Evolutionary conservation across 2,888 invertebrate species (phyloP).

Genomic region (Cheilosia soror): DNA sequence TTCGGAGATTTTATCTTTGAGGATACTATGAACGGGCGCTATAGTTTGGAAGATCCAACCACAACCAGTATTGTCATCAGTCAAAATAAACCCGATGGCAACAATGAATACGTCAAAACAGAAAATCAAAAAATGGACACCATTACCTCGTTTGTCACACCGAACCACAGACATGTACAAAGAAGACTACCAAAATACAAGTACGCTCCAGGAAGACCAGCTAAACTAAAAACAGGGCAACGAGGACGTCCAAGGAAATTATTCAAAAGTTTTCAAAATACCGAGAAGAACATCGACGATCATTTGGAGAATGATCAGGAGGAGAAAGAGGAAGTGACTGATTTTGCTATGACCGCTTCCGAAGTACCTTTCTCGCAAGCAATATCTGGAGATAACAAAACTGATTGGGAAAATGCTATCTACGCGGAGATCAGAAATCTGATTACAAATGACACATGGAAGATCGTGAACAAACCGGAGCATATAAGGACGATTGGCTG

Average conservation of each 20-base stretch:
- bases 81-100: not conserved
- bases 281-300: not conserved
- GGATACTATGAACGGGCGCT: slow-evolving; percentile 19
- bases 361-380: slow-evolving; percentile 14
- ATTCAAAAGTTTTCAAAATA: not conserved
- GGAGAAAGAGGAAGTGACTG: not conserved
- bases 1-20: slow-evolving; percentile 32
- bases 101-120: not conserved
- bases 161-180: not conserved
- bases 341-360: slow-evolving; percentile 30
- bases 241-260: slow-evolving; percentile 34
- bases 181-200: not conserved
- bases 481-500: slow-evolving; percentile 76
- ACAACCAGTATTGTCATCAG: not conserved
- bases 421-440: slow-evolving; percentile 20
- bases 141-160: not conserved
- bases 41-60: not conserved
- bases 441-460: slow-evolving; percentile 74
- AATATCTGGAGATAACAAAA: slow-evolving; percentile 14
- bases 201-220: slow-evolving; percentile 14
- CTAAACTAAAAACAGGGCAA: slow-evolving; percentile 10
- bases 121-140: not conserved
- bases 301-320: not conserved
- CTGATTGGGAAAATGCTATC: slow-evolving; percentile 32
- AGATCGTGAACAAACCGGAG: slow-evolving; percentile 71